These are phyloP conservation scores for Lycodopsis pacificus DNA, from an alignment of 2,797 vertebrate species.

Conservation along the genomic window DNA sequence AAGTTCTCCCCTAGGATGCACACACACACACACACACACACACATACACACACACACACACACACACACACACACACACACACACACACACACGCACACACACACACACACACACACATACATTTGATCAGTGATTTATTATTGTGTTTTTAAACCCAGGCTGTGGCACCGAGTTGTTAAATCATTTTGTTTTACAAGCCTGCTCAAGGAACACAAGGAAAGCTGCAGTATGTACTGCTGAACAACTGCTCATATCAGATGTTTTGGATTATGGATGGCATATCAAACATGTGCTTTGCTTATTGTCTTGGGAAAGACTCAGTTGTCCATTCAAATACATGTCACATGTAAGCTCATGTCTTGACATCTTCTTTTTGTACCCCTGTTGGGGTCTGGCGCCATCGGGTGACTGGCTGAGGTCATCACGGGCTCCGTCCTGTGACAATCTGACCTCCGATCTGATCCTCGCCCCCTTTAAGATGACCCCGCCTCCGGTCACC, in stretches of 20 bases:
- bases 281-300: not conserved
- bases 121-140: not conserved
- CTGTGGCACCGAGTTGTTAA: not conserved
- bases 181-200: not conserved
- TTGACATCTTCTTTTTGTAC: not conserved
- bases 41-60: not conserved
- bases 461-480: too few species aligned
- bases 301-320: not conserved
- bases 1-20: slow-evolving; percentile 91
- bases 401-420: too few species aligned
- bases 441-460: too few species aligned
- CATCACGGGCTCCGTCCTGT: too few species aligned
- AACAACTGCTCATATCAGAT: not conserved
- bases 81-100: too few species aligned
- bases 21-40: slow-evolving; percentile 16
- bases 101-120: too few species aligned
- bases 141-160: not conserved
- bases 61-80: not conserved
- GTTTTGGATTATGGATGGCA: not conserved
- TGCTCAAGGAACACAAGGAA: not conserved
- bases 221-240: not conserved
- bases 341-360: not conserved
- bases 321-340: not conserved
- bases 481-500: too few species aligned
- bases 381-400: too few species aligned